Evolutionary conservation across 2,888 invertebrate species (phyloP).

Genomic region (Metalampra italica): DNA sequence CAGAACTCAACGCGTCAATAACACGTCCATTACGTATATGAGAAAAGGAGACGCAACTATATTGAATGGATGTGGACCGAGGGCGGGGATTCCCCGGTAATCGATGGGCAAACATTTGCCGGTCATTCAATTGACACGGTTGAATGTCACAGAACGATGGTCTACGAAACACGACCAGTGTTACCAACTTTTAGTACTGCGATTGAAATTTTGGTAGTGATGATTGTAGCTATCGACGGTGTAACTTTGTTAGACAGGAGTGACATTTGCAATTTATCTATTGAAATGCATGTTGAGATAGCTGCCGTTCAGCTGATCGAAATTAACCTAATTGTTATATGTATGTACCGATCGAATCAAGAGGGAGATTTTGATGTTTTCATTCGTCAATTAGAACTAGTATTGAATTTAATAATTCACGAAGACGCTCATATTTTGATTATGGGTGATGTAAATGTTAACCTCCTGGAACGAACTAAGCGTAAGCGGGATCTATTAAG

Average conservation of each 20-base stretch:
- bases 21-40: slow-evolving; percentile 9
- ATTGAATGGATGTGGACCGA: slow-evolving; percentile 16
- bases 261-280: not conserved
- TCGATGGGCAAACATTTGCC: slow-evolving; percentile 24
- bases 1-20: not conserved
- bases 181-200: too few relatives aligned
- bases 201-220: too few relatives aligned
- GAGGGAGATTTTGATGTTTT: not conserved
- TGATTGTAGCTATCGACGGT: not conserved
- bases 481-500: not conserved
- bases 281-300: slow-evolving; percentile 5
- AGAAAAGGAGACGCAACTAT: not conserved
- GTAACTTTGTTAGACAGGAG: not conserved
- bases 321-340: not conserved
- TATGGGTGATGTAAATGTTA: slow-evolving; percentile 3
- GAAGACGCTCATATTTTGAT: slow-evolving; percentile 3
- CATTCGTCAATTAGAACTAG: not conserved
- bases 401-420: not conserved
- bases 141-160: not conserved
- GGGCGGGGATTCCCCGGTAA: slow-evolving; percentile 24
- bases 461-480: not conserved
- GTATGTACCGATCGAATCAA: not conserved
- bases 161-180: not conserved
- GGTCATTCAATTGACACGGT: not conserved
- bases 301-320: slow-evolving; percentile 3